These are phyloP conservation scores for Anableps anableps DNA, from an alignment of 2,797 vertebrate species.

Conservation along the genomic window DNA sequence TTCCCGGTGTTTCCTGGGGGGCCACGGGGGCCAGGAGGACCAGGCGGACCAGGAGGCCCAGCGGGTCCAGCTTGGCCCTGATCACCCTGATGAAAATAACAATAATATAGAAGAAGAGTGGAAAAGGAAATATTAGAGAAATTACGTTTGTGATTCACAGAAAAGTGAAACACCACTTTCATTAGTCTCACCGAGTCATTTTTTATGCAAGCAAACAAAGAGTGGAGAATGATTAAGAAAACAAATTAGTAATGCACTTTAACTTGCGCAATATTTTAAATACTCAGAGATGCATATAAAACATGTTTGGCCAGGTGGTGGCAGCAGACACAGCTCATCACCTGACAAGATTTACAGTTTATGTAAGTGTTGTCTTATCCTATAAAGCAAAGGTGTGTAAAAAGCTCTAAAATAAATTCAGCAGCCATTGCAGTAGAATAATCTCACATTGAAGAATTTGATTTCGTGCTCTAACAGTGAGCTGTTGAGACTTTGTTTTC, in stretches of 20 bases:
- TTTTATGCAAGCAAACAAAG: not conserved
- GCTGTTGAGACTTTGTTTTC: not conserved
- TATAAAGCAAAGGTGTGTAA: not conserved
- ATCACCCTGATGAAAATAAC: constrained; percentile 83
- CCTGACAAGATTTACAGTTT: not conserved
- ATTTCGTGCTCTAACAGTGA: not conserved
- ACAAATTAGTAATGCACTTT: not conserved
- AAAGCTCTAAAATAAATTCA: not conserved
- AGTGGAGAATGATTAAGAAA: not conserved
- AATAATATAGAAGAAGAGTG: not conserved
- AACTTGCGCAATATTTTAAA: not conserved
- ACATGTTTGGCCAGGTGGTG: not conserved
- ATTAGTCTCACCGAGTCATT: not conserved
- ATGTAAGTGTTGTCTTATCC: not conserved
- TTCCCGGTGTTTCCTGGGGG: constrained; percentile 94
- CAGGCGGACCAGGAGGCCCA: constrained; percentile 90
- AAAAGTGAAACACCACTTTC: not conserved
- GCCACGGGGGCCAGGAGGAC: constrained; percentile 89
- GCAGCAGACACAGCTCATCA: not conserved
- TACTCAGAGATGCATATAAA: not conserved
- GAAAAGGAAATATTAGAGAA: not conserved
- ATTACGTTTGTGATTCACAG: not conserved
- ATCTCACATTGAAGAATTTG: not conserved
- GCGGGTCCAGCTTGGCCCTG: constrained; percentile 89
- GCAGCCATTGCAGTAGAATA: not conserved